Conservation (phyloP, 1,140 invertebrate species). For the Amyelois transitella region DNA sequence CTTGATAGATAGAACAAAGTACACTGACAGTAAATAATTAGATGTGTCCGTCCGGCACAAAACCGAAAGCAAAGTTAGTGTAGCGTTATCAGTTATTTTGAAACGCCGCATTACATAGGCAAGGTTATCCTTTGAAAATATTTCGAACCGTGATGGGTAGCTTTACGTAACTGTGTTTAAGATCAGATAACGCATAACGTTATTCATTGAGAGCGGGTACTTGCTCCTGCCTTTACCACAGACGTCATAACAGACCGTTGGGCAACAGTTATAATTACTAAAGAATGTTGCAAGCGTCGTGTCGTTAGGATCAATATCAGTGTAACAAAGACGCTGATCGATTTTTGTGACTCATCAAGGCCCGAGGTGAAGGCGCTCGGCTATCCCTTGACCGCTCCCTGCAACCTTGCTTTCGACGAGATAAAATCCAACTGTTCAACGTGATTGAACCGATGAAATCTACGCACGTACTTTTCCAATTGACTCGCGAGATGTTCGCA, state of each 20-base stretch:
- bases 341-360: conserved; percentile 51
- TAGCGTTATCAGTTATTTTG: conserved; percentile 32
- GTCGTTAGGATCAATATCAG: conserved; percentile 49
- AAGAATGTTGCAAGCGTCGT: conserved; percentile 42
- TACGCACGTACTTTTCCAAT: conserved; percentile 1
- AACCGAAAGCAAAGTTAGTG: conserved; percentile 20
- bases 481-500: not conserved
- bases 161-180: conserved; percentile 37
- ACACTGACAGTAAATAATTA: conserved; percentile 18
- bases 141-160: conserved; percentile 37
- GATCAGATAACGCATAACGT: conserved; percentile 54
- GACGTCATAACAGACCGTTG: conserved; percentile 23
- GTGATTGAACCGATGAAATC: conserved; percentile 42
- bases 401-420: conserved; percentile 64
- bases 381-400: conserved; percentile 68
- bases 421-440: conserved; percentile 52
- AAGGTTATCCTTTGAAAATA: conserved; percentile 41
- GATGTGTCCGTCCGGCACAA: not conserved
- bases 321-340: conserved; percentile 38
- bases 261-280: conserved; percentile 46
- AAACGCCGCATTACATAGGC: conserved; percentile 32
- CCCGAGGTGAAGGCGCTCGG: conserved; percentile 48
- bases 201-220: conserved; percentile 40
- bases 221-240: conserved; percentile 36
- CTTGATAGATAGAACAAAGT: conserved; percentile 1